These are phyloP conservation scores for Hydrozoanthus gracilis DNA, from an alignment of 92 coral and sea anemone genomes.

Conservation along the genomic window DNA sequence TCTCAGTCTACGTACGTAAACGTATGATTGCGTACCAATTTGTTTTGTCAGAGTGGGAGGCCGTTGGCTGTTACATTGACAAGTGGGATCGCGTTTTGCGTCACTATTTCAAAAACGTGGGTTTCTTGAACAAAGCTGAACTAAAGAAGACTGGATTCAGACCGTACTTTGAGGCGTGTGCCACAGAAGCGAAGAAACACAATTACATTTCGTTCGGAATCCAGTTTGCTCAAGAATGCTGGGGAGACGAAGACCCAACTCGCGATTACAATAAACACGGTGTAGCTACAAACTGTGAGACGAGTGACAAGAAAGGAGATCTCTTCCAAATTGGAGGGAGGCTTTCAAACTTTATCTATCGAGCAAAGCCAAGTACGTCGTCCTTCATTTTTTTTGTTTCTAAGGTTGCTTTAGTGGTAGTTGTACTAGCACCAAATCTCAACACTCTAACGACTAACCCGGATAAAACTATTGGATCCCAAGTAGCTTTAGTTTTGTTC, in stretches of 20 bases:
- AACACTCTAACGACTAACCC: neutral
- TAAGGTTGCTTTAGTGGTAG: neutral
- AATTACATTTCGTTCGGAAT: neutral
- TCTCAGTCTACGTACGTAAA: too few relatives aligned
- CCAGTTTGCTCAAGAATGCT: conserved; percentile 1
- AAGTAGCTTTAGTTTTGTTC: too few relatives aligned
- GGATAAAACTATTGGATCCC: too few relatives aligned
- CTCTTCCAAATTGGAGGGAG: conserved; percentile 23
- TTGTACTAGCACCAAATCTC: neutral
- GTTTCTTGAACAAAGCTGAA: neutral
- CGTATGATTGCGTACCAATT: too few relatives aligned
- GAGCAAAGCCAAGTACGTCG: conserved; percentile 25
- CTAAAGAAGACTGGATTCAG: conserved; percentile 5
- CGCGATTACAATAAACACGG: conserved; percentile 13
- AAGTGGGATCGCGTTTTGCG: conserved; percentile 22
- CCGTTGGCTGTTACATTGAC: conserved; percentile 1
- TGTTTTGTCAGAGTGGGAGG: conserved; percentile 2
- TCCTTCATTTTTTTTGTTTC: neutral
- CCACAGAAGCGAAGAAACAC: conserved; percentile 17
- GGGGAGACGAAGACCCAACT: conserved; percentile 31
- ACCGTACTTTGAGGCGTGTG: conserved; percentile 24
- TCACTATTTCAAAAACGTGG: conserved; percentile 2
- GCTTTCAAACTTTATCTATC: conserved; percentile 18
- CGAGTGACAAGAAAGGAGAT: neutral
- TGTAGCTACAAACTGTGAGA: conserved; percentile 18